These are phyloP conservation scores for Trinectes maculatus DNA, from an alignment of 2,113 vertebrate species.

Conservation along the genomic window DNA sequence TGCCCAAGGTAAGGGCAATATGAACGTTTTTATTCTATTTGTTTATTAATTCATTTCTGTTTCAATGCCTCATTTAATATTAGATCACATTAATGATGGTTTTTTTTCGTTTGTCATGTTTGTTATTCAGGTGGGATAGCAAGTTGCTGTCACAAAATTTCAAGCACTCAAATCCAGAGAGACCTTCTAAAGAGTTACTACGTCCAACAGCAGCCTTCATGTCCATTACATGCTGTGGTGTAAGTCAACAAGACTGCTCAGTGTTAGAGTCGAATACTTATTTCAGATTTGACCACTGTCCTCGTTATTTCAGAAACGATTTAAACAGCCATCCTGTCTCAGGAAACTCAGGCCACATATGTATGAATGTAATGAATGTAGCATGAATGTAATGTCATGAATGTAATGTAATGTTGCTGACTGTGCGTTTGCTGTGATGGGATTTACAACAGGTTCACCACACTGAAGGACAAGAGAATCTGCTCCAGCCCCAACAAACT, in stretches of 20 bases:
- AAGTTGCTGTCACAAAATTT: conserved; percentile 52
- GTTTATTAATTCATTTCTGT: too few species aligned
- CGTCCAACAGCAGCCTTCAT: conserved; percentile 29
- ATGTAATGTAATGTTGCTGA: too few species aligned
- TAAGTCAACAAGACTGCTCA: conserved; percentile 54
- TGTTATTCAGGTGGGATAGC: conserved; percentile 40
- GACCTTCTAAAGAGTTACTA: conserved; percentile 37
- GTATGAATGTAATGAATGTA: too few species aligned
- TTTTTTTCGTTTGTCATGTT: conserved; percentile 12
- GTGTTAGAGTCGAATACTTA: not conserved
- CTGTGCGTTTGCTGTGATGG: conserved; percentile 7
- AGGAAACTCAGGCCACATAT: too few species aligned
- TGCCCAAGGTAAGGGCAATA: conserved; percentile 50
- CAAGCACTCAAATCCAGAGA: conserved; percentile 1
- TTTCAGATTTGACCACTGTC: not conserved
- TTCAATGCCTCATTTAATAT: not conserved
- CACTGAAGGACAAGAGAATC: conserved; percentile 22
- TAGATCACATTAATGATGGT: not conserved
- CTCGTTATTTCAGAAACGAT: not conserved
- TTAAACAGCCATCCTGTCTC: not conserved
- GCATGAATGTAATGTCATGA: too few species aligned
- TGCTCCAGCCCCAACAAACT: conserved; percentile 28
- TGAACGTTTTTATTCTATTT: fast-evolving
- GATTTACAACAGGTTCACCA: conserved; percentile 67
- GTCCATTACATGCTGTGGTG: conserved; percentile 61